phyloP scores from a whole-genome alignment of 2,888 invertebrate species.

The Apantesis nais region DNA sequence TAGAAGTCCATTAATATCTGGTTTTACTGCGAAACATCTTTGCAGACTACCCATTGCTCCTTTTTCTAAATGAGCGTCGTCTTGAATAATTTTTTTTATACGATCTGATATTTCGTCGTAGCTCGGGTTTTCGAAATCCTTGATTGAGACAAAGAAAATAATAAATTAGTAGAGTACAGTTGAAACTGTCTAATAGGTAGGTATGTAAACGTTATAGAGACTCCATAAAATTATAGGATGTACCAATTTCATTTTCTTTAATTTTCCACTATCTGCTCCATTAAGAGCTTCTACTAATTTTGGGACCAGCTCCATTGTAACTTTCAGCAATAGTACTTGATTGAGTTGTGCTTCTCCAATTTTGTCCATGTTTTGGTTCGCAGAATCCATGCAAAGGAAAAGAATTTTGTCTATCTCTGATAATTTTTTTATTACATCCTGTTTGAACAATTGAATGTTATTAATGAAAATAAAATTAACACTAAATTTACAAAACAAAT shows the following conservation, averaged over 20 bases:
- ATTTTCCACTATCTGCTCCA: conserved; percentile 80
- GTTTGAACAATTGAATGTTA: not conserved
- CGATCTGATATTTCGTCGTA: conserved; percentile 75
- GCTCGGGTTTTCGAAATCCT: conserved; percentile 74
- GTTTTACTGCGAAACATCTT: conserved; percentile 88
- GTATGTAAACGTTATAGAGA: not conserved
- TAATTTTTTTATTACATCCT: conserved; percentile 88
- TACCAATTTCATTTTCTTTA: conserved; percentile 87
- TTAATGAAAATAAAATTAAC: not conserved
- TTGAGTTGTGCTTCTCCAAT: conserved; percentile 91
- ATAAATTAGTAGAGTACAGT: not conserved
- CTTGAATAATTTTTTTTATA: conserved; percentile 81
- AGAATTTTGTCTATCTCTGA: conserved; percentile 92
- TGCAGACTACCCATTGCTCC: conserved; percentile 83
- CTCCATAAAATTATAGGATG: not conserved
- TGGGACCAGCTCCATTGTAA: conserved; percentile 89
- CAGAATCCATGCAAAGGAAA: conserved; percentile 78
- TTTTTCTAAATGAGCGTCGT: conserved; percentile 84
- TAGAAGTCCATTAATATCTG: conserved; percentile 90
- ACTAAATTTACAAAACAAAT: not conserved
- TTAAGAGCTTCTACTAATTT: conserved; percentile 86
- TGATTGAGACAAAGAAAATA: not conserved
- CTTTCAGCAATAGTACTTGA: conserved; percentile 91
- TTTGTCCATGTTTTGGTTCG: conserved; percentile 79
- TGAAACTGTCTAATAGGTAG: not conserved